Evolutionary conservation across 2,888 invertebrate genomes (phyloP), one percentile per base, ranked within the genome.

Genomic region (Cantharis nigra): DNA sequence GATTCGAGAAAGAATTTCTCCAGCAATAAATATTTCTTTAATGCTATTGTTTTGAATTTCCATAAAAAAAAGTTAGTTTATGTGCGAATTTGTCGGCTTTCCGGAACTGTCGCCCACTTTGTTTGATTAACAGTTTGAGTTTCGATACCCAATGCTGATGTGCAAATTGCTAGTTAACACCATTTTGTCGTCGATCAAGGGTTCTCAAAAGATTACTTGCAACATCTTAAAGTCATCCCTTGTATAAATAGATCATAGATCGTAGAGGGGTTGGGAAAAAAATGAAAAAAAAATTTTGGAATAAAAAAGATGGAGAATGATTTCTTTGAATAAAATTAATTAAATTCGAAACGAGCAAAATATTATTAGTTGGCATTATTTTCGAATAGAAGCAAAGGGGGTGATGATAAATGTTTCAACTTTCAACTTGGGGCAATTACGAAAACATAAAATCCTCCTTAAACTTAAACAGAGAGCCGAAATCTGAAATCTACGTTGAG

Each of bases 381-480:
- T 67, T 67, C 20, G 65, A 67, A 67, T 70, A 76, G 49, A 23
- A 63, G 71, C 49, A 78, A 67, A 78, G 74, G 74, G 28, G 77
- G 74, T 11, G 75, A 78, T 78, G 78, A 78, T 75, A 75, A 78
- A 78, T 75, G 78, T 33, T 69, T 69, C 76, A 79, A 76, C 76
- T 79, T 79, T 79, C 76, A 74, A 74, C 76, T 75, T 69, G 73
- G 78, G 76, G 77, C 80, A 79, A 80, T 80, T 80, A 80, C 77
- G 74, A 74, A 75, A 75, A 71, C 80, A 77, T 80, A 86, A 85
- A 86, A 85, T 86, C 84, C 85, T 87, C 85, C 87, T 87, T 86
- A 85, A 87, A 87, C 87, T 86, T 86, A 85, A 86, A 86, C 86
- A 85, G 82, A 85, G 82, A 84, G 84, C 84, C 83, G 82, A 86